These are phyloP conservation scores for Calidris pygmaea DNA, from an alignment of 2,113 vertebrate species.

Conservation along the genomic window DNA sequence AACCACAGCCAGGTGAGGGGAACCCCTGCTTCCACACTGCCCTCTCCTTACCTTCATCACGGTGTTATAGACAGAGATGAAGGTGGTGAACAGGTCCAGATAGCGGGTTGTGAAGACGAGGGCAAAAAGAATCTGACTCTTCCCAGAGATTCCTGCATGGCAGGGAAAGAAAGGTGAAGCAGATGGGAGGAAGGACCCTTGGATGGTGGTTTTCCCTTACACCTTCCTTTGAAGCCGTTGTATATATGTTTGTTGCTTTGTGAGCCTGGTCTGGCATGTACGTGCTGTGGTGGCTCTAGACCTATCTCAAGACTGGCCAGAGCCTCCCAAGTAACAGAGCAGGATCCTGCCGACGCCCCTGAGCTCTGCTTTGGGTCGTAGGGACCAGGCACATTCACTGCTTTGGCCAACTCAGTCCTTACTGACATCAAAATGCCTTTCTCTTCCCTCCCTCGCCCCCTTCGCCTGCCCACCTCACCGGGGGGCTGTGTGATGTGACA, in stretches of 20 bases:
- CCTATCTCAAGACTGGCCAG: neutral
- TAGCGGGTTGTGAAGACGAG: slow-evolving; percentile 83
- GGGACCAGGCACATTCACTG: neutral
- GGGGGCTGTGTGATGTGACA: neutral
- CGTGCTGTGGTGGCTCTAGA: neutral
- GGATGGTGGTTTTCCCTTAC: neutral
- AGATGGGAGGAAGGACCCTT: neutral
- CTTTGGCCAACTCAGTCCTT: neutral
- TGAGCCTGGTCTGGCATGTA: neutral
- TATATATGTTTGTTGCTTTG: neutral
- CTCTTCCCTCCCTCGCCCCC: neutral
- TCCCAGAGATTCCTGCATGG: slow-evolving; percentile 79
- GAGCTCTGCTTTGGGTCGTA: neutral
- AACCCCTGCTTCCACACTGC: neutral
- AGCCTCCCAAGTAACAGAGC: neutral
- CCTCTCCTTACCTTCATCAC: slow-evolving; percentile 81
- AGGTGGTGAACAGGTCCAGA: slow-evolving; percentile 80
- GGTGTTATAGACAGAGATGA: slow-evolving; percentile 82
- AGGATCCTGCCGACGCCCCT: neutral
- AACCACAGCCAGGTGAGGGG: accelerated
- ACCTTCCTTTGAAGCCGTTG: neutral
- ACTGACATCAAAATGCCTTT: neutral
- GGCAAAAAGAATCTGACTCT: slow-evolving; percentile 82
- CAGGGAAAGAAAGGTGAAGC: neutral
- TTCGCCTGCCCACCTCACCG: neutral